A percentile compares a stretch with the other conserved stretches of the same genome.
Conservation (phyloP, 2,888 invertebrate species). For the Prostheceraeus crozeri region DNA sequence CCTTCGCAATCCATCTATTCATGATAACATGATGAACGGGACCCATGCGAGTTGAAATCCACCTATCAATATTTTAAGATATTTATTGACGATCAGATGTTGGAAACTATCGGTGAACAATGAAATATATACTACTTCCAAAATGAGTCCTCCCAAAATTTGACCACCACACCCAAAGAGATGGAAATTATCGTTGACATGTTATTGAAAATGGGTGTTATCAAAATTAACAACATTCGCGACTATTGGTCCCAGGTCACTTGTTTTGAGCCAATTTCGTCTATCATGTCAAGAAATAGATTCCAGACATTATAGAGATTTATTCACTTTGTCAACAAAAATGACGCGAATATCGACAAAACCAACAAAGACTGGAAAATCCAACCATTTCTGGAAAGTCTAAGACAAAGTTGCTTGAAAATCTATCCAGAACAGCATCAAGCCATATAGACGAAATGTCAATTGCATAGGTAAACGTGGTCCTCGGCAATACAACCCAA, state of each 20-base stretch:
- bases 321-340: slow-evolving; percentile 33
- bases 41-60: neutral
- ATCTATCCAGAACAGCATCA: slow-evolving; percentile 36
- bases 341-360: slow-evolving; percentile 16
- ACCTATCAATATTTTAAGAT: slow-evolving; percentile 9
- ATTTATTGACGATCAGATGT: slow-evolving; percentile 16
- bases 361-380: slow-evolving; percentile 28
- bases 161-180: slow-evolving; percentile 30
- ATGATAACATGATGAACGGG: too few species aligned
- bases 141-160: slow-evolving; percentile 9
- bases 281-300: slow-evolving; percentile 24
- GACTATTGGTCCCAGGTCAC: slow-evolving; percentile 23
- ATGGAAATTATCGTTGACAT: slow-evolving; percentile 21
- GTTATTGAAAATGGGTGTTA: slow-evolving; percentile 44
- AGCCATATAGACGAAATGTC: too few species aligned
- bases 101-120: slow-evolving; percentile 21
- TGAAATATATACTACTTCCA: slow-evolving; percentile 22
- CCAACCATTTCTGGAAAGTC: slow-evolving; percentile 37
- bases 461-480: slow-evolving; percentile 32
- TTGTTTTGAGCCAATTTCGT: slow-evolving; percentile 23
- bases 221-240: slow-evolving; percentile 27
- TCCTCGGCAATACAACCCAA: slow-evolving; percentile 28
- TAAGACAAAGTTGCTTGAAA: slow-evolving; percentile 34
- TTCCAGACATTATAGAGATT: slow-evolving; percentile 18
- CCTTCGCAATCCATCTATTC: too few species aligned